phyloP scores from a whole-genome alignment of 2,113 vertebrate genomes.

The Larimichthys crocea region DNA sequence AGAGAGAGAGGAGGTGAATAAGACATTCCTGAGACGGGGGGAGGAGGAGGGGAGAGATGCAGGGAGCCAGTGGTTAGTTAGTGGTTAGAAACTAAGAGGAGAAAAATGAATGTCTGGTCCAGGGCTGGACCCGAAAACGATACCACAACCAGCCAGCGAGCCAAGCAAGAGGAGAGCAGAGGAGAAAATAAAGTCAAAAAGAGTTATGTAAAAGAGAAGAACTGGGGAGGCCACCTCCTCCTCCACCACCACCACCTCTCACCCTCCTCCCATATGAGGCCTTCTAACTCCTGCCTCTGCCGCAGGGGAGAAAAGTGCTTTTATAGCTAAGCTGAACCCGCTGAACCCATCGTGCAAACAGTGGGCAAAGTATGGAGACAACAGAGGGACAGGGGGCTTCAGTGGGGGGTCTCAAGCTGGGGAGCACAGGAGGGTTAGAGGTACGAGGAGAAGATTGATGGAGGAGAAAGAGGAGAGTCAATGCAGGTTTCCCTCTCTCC shows the following conservation, averaged over 20 bases:
- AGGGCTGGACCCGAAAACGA: constrained; percentile 70
- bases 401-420: constrained; percentile 6
- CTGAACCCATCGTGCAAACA: constrained; percentile 76
- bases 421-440: constrained; percentile 3
- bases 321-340: constrained; percentile 73
- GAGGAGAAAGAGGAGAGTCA: background rate
- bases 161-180: constrained; percentile 35
- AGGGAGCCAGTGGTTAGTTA: constrained; percentile 79
- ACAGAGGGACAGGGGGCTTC: constrained; percentile 42
- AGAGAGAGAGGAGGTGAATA: constrained; percentile 73
- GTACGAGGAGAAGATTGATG: constrained; percentile 1
- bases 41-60: constrained; percentile 27
- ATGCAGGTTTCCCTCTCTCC: background rate
- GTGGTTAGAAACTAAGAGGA: constrained; percentile 82
- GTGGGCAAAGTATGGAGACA: constrained; percentile 59
- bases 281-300: constrained; percentile 59
- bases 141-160: constrained; percentile 66
- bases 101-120: constrained; percentile 82
- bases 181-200: constrained; percentile 15
- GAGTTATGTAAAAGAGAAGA: constrained; percentile 45
- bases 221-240: constrained; percentile 54
- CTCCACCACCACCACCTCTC: constrained; percentile 17
- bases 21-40: constrained; percentile 75
- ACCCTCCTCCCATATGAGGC: constrained; percentile 53
- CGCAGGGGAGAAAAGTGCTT: constrained; percentile 61